Percentiles rank a stretch among this genome's conserved stretches.
phyloP scores from a whole-genome alignment of 2,888 invertebrate genomes.

The Habrosyne pyritoides region DNA sequence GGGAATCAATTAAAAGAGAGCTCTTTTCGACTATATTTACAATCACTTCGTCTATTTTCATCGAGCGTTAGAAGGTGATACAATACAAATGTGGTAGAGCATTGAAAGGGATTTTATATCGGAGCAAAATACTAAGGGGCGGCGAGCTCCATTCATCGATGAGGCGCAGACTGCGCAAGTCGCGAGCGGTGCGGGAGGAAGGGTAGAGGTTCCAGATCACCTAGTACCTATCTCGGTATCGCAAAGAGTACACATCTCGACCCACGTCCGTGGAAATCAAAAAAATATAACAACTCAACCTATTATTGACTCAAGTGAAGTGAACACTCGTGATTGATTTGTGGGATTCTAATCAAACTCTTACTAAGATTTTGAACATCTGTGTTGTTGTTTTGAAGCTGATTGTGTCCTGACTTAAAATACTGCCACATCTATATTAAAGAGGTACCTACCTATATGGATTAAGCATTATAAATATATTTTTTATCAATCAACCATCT shows the following conservation, averaged over 20 bases:
- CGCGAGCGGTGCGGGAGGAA: constrained; percentile 34
- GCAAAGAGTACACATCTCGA: constrained; percentile 38
- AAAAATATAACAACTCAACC: constrained; percentile 4
- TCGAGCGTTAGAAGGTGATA: constrained; percentile 63
- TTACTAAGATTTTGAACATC: background rate
- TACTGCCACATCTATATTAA: background rate
- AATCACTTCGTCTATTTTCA: constrained; percentile 68
- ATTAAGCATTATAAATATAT: background rate
- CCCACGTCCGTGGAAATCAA: background rate
- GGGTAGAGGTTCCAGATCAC: constrained; percentile 55
- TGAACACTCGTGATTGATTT: background rate
- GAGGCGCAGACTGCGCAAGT: constrained; percentile 71
- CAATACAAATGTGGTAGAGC: constrained; percentile 64
- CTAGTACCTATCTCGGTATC: constrained; percentile 61
- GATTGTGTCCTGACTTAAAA: background rate
- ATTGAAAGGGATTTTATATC: constrained; percentile 60
- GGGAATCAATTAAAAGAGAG: constrained; percentile 20
- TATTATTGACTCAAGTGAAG: background rate
- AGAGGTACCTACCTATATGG: background rate
- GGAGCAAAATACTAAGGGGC: constrained; percentile 53
- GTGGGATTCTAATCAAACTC: background rate
- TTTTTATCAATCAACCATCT: background rate
- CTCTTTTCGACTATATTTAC: constrained; percentile 52
- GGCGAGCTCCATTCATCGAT: constrained; percentile 75
- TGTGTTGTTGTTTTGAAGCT: background rate